These are phyloP conservation scores for Peromyscus californicus DNA, from an alignment of 2,113 vertebrate genomes.

Conservation along the genomic window DNA sequence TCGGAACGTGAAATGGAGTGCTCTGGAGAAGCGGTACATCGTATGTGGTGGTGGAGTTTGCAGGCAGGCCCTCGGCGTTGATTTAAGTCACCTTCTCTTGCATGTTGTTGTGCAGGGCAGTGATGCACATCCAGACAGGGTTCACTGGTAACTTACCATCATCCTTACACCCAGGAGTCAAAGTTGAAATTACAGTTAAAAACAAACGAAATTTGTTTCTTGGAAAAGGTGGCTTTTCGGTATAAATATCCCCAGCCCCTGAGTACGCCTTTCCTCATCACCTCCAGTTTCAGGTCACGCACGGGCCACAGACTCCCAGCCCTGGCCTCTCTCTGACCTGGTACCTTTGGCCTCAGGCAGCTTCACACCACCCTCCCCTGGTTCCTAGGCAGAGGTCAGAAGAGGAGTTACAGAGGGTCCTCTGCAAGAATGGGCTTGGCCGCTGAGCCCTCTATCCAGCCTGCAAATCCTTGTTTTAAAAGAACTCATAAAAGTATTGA, in stretches of 20 bases:
- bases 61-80: neutral
- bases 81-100: neutral
- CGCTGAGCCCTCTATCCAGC: neutral
- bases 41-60: neutral
- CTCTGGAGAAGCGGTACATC: neutral
- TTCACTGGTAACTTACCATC: neutral
- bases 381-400: neutral
- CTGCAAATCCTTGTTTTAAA: neutral
- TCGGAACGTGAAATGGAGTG: conserved; percentile 43
- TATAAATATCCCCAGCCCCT: neutral
- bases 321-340: conserved; percentile 61
- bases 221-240: neutral
- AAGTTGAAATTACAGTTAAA: neutral
- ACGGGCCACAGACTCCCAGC: neutral
- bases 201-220: neutral
- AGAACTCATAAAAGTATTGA: neutral
- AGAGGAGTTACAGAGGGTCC: neutral
- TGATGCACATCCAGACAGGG: neutral
- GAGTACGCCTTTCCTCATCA: conserved; percentile 5
- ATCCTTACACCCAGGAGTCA: neutral
- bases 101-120: neutral
- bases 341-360: conserved; percentile 34
- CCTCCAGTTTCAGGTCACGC: conserved; percentile 51
- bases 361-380: neutral
- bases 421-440: neutral